Evolutionary conservation across 2,113 vertebrate species (phyloP).

Genomic region (Epinephelus cyanopodus): DNA sequence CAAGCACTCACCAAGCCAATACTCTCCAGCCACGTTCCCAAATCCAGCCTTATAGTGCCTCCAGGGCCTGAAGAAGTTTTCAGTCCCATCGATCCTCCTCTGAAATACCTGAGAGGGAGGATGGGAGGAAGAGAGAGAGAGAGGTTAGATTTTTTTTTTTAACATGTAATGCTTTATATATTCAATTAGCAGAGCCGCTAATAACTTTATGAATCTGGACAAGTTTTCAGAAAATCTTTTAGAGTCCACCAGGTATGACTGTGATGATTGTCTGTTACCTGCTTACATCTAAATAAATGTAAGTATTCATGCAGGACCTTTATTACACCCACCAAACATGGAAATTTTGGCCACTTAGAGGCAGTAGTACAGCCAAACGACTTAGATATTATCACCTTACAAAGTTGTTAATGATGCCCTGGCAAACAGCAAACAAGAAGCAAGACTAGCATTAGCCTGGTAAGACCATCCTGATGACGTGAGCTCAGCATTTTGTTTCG

Average conservation of each 20-base stretch:
- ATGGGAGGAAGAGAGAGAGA: background rate
- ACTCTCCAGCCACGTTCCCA: slow-evolving; percentile 68
- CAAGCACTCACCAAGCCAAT: slow-evolving; percentile 71
- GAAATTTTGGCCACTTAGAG: background rate
- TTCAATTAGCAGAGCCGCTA: background rate
- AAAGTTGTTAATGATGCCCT: background rate
- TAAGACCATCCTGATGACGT: no score
- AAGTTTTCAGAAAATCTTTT: no score
- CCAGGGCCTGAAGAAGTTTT: slow-evolving; percentile 69
- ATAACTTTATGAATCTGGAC: background rate
- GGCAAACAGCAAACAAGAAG: background rate
- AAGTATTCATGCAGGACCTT: background rate
- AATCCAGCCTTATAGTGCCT: slow-evolving; percentile 67
- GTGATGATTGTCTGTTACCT: background rate
- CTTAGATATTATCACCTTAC: background rate
- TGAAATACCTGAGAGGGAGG: slow-evolving; percentile 78
- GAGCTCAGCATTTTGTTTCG: no score
- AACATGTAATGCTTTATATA: background rate
- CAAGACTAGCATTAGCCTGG: no score
- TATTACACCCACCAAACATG: background rate
- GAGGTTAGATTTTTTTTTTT: background rate
- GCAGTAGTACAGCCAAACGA: background rate
- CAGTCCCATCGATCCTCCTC: slow-evolving; percentile 65
- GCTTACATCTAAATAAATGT: background rate
- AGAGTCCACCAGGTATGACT: background rate